Conservation (phyloP, 2,113 vertebrate genomes). For the Cyprinodon tularosa region DNA sequence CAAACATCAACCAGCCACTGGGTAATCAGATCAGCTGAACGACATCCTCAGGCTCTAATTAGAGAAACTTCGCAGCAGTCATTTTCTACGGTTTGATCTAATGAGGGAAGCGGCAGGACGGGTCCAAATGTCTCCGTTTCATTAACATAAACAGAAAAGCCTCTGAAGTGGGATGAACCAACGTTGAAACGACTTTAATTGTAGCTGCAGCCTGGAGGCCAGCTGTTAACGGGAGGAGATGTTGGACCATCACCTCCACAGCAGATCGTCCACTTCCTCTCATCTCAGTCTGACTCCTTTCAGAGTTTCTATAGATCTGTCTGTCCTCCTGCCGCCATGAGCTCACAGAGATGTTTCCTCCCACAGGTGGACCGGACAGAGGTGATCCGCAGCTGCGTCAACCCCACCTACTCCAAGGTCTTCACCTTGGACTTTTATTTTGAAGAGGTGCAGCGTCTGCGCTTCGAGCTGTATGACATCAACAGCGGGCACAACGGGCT, state of each 20-base stretch:
- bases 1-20: no score
- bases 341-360: background rate
- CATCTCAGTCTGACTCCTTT: background rate
- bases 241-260: background rate
- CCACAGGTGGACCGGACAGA: constrained; percentile 95
- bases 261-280: background rate
- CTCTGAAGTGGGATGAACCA: background rate
- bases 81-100: no score
- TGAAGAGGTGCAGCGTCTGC: constrained; percentile 93
- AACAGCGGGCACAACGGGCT: constrained; percentile 91
- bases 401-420: constrained; percentile 93
- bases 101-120: no score
- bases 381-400: constrained; percentile 92
- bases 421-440: constrained; percentile 98
- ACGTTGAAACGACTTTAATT: constrained; percentile 10
- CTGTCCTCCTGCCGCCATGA: no score
- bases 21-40: no score
- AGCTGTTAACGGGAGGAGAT: background rate
- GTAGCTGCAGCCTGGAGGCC: constrained; percentile 12
- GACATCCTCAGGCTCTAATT: no score
- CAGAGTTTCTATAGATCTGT: no score
- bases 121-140: no score
- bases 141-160: no score
- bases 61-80: no score
- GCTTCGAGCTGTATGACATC: constrained; percentile 93